Base-by-base conservation (phyloP, 2,797 vertebrate species). In the Lacerta agilis region DNA sequence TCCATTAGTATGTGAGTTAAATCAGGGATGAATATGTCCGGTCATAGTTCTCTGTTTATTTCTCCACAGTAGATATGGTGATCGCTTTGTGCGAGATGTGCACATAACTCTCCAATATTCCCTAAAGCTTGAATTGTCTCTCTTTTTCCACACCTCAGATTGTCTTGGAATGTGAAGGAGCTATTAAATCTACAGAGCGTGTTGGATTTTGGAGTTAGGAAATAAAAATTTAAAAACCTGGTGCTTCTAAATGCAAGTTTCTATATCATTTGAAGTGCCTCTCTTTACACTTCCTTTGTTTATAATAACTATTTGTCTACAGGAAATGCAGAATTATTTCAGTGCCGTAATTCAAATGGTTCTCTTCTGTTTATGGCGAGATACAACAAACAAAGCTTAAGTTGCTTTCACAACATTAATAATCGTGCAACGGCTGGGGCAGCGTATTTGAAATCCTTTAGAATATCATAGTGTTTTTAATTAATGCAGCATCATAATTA, bases 301-400 rank as follows among this genome's bases (percentile, higher is more conserved):
- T 95, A 88, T 91, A 95, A 92, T 96, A 96, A 92, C 84, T 96
- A 92, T 95, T 96, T 93, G 95, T 94, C 94, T 94, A 93, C 95
- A 88, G 87, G 91, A 92, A 95, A 92, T 93, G 90, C 79, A 86
- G 85, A 69, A 61, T 41, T 75, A 75, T 91, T 86, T 3, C 15
- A 92, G 36, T 84, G 76, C 13, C 76, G 77, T 78, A 83, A 81
- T 89, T 89, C 89, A 89, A 92, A 92, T 23, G 87, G 86, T 89
- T 88, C 8, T 86, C 38, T 92, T 92, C 71, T 84, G 43, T 89
- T 83, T 88, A 73, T 86, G 83, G 58, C 29, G 77, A 29, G 86
- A 88, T 83, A 87, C 69, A 89, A 79, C 18, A 71, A 93, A 93
- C 79, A 84, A 36, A 8, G 67, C 3, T 0, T 80, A 73, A 58